These are phyloP conservation scores for Pocillopora grandis DNA, from an alignment of 92 coral and sea anemone genomes.

Conservation along the genomic window DNA sequence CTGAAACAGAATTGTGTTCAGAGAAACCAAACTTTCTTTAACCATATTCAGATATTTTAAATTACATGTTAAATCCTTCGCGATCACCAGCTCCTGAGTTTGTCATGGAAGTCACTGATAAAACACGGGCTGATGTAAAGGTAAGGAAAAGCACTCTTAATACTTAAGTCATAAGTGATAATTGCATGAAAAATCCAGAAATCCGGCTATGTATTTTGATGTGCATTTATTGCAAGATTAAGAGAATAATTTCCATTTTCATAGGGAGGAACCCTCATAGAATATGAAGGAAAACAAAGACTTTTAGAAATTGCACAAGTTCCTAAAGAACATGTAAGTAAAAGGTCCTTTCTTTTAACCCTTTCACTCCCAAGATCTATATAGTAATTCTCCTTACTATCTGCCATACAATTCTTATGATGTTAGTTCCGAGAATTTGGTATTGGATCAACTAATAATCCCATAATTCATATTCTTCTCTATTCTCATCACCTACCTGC, in stretches of 20 bases:
- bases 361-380: too few species aligned
- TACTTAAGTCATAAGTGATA: not conserved
- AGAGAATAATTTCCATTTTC: not conserved
- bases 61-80: slow-evolving; percentile 64
- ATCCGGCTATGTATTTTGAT: not conserved
- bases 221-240: not conserved
- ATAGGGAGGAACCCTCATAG: slow-evolving; percentile 97
- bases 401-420: too few species aligned
- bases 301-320: slow-evolving; percentile 98
- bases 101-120: slow-evolving; percentile 98
- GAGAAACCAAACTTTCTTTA: slow-evolving; percentile 19
- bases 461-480: too few species aligned
- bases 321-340: slow-evolving; percentile 85
- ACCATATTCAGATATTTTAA: slow-evolving; percentile 68
- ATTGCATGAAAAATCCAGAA: not conserved
- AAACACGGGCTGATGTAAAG: slow-evolving; percentile 99
- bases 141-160: slow-evolving; percentile 23
- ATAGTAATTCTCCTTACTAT: too few species aligned
- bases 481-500: too few species aligned
- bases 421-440: too few species aligned
- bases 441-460: too few species aligned
- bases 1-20: not conserved
- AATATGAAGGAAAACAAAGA: slow-evolving; percentile 77
- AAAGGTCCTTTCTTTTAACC: not conserved
- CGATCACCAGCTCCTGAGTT: slow-evolving; percentile 64